Conservation (phyloP, 2,888 invertebrate species). For the Scaptomyza reducta region DNA sequence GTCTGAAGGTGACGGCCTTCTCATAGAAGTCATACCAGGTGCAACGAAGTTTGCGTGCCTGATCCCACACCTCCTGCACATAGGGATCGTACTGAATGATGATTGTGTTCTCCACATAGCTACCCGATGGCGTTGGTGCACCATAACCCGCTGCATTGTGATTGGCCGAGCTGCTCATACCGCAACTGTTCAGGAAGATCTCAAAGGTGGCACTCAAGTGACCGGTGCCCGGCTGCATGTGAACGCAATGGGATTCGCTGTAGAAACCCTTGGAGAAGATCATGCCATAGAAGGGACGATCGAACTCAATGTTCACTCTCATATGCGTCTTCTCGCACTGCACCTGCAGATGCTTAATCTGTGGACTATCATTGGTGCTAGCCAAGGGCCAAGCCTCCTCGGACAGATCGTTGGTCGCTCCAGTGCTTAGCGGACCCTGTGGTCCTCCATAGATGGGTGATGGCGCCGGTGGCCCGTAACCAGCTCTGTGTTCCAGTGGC, state of each 20-base stretch:
- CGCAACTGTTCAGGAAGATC: constrained; percentile 96
- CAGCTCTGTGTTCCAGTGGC: constrained; percentile 91
- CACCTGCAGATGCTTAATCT: constrained; percentile 96
- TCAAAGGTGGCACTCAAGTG: constrained; percentile 96
- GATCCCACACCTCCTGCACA: constrained; percentile 98
- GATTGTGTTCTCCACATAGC: constrained; percentile 97
- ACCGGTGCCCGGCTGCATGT: constrained; percentile 95
- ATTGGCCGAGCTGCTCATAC: constrained; percentile 96
- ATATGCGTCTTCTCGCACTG: constrained; percentile 98
- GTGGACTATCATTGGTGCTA: constrained; percentile 93
- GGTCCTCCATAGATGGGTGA: constrained; percentile 84
- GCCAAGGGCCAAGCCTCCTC: constrained; percentile 96
- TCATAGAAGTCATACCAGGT: constrained; percentile 99
- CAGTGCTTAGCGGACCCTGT: constrained; percentile 81
- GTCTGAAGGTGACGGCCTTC: constrained; percentile 96
- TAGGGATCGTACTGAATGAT: constrained; percentile 97
- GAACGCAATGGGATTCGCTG: constrained; percentile 95
- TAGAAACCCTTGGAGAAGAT: constrained; percentile 97
- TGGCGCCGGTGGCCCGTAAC: constrained; percentile 89
- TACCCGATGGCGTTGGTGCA: constrained; percentile 95
- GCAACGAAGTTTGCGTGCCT: constrained; percentile 93
- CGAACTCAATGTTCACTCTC: constrained; percentile 97
- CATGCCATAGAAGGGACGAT: constrained; percentile 97
- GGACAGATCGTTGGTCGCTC: constrained; percentile 85
- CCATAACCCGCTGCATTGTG: constrained; percentile 93